These are phyloP conservation scores for Entosphenus tridentatus DNA, from an alignment of 2,113 vertebrate species.

Conservation along the genomic window DNA sequence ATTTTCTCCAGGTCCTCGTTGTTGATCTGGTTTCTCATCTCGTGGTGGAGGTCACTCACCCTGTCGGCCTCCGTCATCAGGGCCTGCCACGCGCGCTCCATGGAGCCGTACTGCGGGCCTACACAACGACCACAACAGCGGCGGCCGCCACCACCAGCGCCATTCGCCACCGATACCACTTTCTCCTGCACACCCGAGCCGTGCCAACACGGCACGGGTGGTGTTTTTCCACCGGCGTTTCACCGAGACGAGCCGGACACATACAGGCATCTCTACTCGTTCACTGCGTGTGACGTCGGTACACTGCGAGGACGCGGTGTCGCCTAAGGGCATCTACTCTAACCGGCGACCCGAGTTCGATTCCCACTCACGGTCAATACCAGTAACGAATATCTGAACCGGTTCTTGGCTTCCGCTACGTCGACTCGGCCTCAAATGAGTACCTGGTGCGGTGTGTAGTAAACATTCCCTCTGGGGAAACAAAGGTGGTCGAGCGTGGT, in stretches of 20 bases:
- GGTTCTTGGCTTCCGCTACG: too few relatives aligned
- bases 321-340: too few relatives aligned
- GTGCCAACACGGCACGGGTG: neutral
- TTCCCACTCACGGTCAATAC: too few relatives aligned
- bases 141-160: neutral
- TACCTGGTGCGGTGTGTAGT: too few relatives aligned
- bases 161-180: neutral
- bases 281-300: neutral
- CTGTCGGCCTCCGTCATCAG: slow-evolving; percentile 84
- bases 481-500: too few relatives aligned
- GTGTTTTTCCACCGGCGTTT: neutral
- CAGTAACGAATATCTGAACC: too few relatives aligned
- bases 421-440: too few relatives aligned
- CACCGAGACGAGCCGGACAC: neutral
- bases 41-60: slow-evolving; percentile 82
- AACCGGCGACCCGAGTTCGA: too few relatives aligned
- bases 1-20: slow-evolving; percentile 79
- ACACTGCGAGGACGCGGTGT: too few relatives aligned
- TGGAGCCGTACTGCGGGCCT: slow-evolving; percentile 88
- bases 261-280: too few relatives aligned
- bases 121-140: slow-evolving; percentile 2
- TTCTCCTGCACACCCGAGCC: too few relatives aligned
- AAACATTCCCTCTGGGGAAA: too few relatives aligned
- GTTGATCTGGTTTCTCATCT: slow-evolving; percentile 64
- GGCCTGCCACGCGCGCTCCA: slow-evolving; percentile 72